Percentiles rank a stretch among this genome's conserved stretches.
phyloP scores from a whole-genome alignment of 30 jellyfish, hydroid and myxozoan genomes.

The Sanderia malayensis region DNA sequence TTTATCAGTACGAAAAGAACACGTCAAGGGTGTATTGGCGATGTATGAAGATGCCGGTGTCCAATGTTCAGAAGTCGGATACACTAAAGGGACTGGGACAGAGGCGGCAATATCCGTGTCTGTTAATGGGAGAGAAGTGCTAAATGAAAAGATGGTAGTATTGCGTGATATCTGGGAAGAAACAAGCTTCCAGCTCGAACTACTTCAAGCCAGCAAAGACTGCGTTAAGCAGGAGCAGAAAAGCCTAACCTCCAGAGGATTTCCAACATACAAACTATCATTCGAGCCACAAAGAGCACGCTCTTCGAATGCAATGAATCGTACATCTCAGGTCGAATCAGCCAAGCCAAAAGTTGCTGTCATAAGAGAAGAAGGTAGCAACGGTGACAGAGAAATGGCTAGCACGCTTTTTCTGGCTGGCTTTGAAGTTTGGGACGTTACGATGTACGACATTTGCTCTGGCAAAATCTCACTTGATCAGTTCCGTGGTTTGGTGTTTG shows the following conservation, averaged over 20 bases:
- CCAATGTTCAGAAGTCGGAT: conserved; percentile 42
- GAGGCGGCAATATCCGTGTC: conserved; percentile 30
- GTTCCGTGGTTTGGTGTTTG: conserved; percentile 80
- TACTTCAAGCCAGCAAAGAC: conserved; percentile 59
- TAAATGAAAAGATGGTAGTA: conserved; percentile 40
- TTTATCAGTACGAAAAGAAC: conserved; percentile 42
- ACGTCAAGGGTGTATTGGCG: conserved; percentile 17
- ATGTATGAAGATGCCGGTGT: conserved; percentile 28
- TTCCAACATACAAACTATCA: conserved; percentile 42
- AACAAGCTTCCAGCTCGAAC: conserved; percentile 80
- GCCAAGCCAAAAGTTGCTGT: conserved; percentile 72
- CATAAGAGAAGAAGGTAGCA: conserved; percentile 89
- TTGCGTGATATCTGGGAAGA: conserved; percentile 81
- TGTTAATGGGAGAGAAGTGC: conserved; percentile 25
- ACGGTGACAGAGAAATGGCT: conserved; percentile 94
- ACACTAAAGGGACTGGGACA: conserved; percentile 22
- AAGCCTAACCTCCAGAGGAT: conserved; percentile 25
- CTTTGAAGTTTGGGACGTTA: conserved; percentile 83
- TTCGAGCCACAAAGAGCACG: conserved; percentile 54
- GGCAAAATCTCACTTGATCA: conserved; percentile 36
- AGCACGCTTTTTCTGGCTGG: conserved; percentile 73
- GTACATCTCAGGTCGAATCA: not conserved
- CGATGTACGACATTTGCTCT: conserved; percentile 72
- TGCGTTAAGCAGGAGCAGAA: conserved; percentile 73
- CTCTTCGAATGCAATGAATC: not conserved